Conservation (phyloP, 2,888 invertebrate species). For the Lepidocyrtoides sp. region DNA sequence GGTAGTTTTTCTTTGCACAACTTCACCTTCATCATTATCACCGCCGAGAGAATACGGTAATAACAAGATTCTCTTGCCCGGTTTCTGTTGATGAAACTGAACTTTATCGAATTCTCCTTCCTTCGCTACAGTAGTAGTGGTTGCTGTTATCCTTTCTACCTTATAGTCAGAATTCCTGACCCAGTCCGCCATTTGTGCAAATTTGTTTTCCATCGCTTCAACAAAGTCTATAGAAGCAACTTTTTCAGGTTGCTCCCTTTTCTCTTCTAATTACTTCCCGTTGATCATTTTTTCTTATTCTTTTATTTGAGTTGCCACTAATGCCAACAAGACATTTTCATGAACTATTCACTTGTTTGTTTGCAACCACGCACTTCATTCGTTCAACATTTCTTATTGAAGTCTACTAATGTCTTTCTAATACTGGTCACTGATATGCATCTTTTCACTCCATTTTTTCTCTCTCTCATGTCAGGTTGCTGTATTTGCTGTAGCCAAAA, state of each 20-base stretch:
- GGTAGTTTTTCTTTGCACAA: background rate
- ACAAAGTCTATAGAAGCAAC: background rate
- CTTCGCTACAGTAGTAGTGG: background rate
- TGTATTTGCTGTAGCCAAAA: too few relatives aligned
- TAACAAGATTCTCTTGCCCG: background rate
- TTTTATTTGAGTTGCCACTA: background rate
- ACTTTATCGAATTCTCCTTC: background rate
- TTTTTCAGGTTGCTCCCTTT: background rate
- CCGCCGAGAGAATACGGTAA: background rate
- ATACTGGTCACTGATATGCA: background rate
- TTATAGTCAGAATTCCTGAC: background rate
- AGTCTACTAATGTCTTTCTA: background rate
- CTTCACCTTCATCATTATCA: constrained; percentile 20
- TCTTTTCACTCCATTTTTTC: background rate
- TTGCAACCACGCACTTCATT: background rate
- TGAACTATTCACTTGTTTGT: constrained; percentile 1
- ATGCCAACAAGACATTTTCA: background rate
- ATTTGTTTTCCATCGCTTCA: background rate
- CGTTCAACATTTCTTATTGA: background rate
- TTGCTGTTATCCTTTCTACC: background rate
- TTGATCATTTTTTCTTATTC: background rate
- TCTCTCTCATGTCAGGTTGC: too few relatives aligned
- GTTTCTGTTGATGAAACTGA: background rate
- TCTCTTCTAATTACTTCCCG: background rate
- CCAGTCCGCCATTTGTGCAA: background rate